A percentile compares a stretch with the other conserved stretches of the same genome.
These are phyloP conservation scores for Megaustenia siamemsis DNA, from an alignment of 2,888 invertebrate genomes.

Conservation along the genomic window DNA sequence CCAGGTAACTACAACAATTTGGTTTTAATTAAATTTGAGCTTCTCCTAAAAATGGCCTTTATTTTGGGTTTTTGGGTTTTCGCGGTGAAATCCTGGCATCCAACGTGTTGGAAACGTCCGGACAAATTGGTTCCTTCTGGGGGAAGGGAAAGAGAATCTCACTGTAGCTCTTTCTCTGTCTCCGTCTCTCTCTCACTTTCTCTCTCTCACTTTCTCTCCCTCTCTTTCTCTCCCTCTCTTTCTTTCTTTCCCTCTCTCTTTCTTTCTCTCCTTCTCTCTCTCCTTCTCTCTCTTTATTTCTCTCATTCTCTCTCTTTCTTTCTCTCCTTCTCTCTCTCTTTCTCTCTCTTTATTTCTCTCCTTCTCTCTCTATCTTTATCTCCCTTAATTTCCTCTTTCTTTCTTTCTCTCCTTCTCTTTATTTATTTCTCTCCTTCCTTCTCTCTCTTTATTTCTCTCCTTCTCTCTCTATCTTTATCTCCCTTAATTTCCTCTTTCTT, in stretches of 20 bases:
- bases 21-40: no score
- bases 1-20: no score
- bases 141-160: no score
- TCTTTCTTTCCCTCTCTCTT: no score
- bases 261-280: not conserved
- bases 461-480: not conserved
- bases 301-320: not conserved
- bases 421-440: not conserved
- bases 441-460: not conserved
- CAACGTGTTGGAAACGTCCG: no score
- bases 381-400: not conserved
- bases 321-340: not conserved
- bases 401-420: no score
- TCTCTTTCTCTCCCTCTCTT: not conserved
- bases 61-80: no score
- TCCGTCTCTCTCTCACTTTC: not conserved
- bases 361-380: not conserved
- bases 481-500: not conserved
- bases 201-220: not conserved
- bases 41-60: no score
- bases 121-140: no score
- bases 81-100: no score
- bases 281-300: not conserved
- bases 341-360: not conserved
- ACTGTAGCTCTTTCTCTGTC: not conserved